Conservation (phyloP, 30 jellyfish, hydroid and myxozoan genomes). For the Pseudorhiza aurosa region DNA sequence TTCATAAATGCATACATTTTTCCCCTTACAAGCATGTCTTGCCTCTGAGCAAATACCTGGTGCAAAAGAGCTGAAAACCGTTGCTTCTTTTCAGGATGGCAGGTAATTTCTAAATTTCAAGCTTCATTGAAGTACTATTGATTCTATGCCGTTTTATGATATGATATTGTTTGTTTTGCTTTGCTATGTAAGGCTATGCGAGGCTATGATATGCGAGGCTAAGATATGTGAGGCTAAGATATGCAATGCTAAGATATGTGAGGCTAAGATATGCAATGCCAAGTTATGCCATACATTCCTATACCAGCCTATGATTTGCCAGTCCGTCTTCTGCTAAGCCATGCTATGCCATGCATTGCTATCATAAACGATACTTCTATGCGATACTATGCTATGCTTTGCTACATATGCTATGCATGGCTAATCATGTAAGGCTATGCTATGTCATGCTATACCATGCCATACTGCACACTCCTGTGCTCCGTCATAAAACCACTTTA, state of each 20-base stretch:
- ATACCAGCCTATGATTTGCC: neutral
- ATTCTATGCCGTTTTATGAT: neutral
- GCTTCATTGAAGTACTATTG: too few relatives aligned
- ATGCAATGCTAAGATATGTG: neutral
- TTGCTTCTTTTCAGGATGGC: constrained; percentile 61
- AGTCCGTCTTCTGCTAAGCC: neutral
- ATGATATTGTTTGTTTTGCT: neutral
- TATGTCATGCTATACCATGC: neutral
- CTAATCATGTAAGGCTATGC: neutral
- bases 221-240: neutral
- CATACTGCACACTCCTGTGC: neutral
- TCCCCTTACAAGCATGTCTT: constrained; percentile 38
- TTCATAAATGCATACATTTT: too few relatives aligned
- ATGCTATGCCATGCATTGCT: neutral
- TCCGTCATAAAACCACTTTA: too few relatives aligned
- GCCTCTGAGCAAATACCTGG: constrained; percentile 51
- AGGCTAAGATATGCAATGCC: neutral
- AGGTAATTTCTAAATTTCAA: constrained; percentile 20
- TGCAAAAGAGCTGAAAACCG: constrained; percentile 63
- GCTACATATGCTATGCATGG: neutral
- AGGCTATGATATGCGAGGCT: neutral
- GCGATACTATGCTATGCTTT: neutral
- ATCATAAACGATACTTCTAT: neutral
- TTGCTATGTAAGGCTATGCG: neutral
- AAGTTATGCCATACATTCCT: neutral